Conservation (phyloP, 23 tunicate genomes). For the Clavelina lepadiformis region DNA sequence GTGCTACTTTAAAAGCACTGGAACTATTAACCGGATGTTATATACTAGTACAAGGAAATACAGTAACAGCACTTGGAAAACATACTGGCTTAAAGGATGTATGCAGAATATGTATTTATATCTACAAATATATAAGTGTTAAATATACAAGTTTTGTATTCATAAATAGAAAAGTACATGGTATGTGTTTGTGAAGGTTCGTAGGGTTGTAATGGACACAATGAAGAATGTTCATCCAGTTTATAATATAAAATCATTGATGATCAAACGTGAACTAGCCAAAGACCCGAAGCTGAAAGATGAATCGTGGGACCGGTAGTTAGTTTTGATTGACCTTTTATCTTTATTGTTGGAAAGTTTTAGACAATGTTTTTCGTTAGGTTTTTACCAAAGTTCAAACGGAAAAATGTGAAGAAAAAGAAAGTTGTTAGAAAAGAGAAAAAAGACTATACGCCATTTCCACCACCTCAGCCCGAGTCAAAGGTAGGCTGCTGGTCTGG, state of each 20-base stretch:
- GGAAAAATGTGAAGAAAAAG: conserved; percentile 70
- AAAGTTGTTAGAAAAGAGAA: conserved; percentile 43
- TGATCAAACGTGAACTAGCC: conserved; percentile 89
- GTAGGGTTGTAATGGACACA: conserved; percentile 73
- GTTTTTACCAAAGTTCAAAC: conserved; percentile 88
- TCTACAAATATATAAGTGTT: neutral
- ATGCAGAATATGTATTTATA: neutral
- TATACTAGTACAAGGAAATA: conserved; percentile 91
- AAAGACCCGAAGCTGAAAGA: conserved; percentile 86
- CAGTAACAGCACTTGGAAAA: conserved; percentile 87
- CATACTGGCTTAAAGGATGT: conserved; percentile 87
- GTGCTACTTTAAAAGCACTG: conserved; percentile 85
- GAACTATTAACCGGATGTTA: conserved; percentile 91
- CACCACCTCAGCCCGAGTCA: conserved; percentile 94
- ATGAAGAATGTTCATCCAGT: conserved; percentile 98
- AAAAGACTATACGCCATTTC: conserved; percentile 97
- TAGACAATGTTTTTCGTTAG: conserved; percentile 11
- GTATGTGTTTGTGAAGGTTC: conserved; percentile 25
- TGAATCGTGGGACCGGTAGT: conserved; percentile 88
- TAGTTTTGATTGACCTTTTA: conserved; percentile 1
- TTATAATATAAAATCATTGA: conserved; percentile 87
- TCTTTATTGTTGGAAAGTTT: neutral
- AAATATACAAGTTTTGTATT: neutral
- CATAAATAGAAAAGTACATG: neutral
- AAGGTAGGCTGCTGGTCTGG: conserved; percentile 23